phyloP scores from a whole-genome alignment of 2,888 invertebrate genomes.

The Timema podura region DNA sequence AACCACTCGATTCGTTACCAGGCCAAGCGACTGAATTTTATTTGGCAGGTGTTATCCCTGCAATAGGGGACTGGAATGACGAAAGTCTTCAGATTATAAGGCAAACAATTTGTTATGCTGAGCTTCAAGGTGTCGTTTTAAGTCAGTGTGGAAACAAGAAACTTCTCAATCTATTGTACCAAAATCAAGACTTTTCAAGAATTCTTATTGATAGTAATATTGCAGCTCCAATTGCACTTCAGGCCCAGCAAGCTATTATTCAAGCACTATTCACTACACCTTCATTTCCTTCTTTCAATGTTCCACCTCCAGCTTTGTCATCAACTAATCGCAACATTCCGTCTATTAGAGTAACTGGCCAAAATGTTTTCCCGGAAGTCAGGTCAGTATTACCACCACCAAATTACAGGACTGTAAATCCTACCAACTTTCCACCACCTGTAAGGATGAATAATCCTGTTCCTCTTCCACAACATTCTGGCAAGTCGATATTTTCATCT shows the following conservation, averaged over 20 bases:
- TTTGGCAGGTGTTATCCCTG: slow-evolving; percentile 54
- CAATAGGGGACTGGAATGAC: slow-evolving; percentile 53
- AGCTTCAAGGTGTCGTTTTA: slow-evolving; percentile 41
- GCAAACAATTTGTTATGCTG: slow-evolving; percentile 45
- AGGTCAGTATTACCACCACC: too few relatives aligned
- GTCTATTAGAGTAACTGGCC: too few relatives aligned
- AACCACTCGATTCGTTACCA: slow-evolving; percentile 44
- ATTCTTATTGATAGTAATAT: slow-evolving; percentile 35
- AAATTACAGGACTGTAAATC: too few relatives aligned
- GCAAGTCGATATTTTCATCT: slow-evolving; percentile 40
- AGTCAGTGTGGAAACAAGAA: slow-evolving; percentile 28
- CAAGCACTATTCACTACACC: slow-evolving; percentile 16
- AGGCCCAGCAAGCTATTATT: slow-evolving; percentile 26
- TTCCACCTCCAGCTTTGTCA: slow-evolving; percentile 19
- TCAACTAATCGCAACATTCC: slow-evolving; percentile 30
- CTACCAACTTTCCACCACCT: too few relatives aligned
- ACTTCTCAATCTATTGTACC: slow-evolving; percentile 37
- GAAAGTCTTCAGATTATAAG: slow-evolving; percentile 46
- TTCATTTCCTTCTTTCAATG: slow-evolving; percentile 14
- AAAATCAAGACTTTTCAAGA: slow-evolving; percentile 37
- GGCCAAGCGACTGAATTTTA: slow-evolving; percentile 59
- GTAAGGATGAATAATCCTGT: too few relatives aligned
- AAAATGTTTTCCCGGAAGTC: too few relatives aligned
- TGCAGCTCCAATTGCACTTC: slow-evolving; percentile 35
- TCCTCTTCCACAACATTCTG: too few relatives aligned